These are phyloP conservation scores for Nothura maculosa DNA, from an alignment of 2,797 vertebrate genomes.

Conservation along the genomic window DNA sequence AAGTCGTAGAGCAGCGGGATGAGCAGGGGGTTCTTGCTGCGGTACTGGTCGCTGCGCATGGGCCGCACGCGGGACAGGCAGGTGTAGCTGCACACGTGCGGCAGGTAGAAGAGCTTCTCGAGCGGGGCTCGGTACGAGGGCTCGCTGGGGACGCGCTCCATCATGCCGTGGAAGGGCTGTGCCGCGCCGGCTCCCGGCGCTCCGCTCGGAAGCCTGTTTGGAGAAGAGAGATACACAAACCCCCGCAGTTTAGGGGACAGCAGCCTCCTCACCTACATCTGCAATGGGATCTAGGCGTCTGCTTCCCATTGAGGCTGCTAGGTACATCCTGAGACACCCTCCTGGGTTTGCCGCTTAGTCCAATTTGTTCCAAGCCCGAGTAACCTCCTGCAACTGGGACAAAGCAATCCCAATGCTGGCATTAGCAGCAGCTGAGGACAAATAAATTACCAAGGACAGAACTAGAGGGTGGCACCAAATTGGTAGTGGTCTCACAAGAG, in stretches of 20 bases:
- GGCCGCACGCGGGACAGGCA: slow-evolving; percentile 92
- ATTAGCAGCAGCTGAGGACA: neutral
- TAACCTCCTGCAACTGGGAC: rapidly evolving
- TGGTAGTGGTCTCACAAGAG: neutral
- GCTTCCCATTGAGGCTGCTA: neutral
- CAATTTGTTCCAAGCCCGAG: neutral
- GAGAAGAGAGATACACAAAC: neutral
- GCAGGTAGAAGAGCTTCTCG: slow-evolving; percentile 94
- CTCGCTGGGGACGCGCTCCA: slow-evolving; percentile 87
- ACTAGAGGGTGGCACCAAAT: neutral
- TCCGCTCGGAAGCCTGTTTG: neutral
- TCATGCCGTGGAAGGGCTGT: slow-evolving; percentile 70
- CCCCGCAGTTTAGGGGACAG: rapidly evolving
- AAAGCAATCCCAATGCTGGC: neutral
- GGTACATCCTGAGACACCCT: neutral
- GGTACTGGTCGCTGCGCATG: slow-evolving; percentile 80
- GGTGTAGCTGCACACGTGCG: slow-evolving; percentile 87
- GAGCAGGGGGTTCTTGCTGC: slow-evolving; percentile 93
- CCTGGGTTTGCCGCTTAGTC: neutral
- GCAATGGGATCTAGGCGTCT: neutral
- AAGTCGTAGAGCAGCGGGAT: slow-evolving; percentile 95
- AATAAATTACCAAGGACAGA: neutral
- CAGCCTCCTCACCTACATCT: too few species aligned
- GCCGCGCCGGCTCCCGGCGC: neutral
- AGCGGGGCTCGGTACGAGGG: slow-evolving; percentile 91